These are phyloP conservation scores for Hyles lineata DNA, from an alignment of 2,888 invertebrate genomes.

Conservation along the genomic window DNA sequence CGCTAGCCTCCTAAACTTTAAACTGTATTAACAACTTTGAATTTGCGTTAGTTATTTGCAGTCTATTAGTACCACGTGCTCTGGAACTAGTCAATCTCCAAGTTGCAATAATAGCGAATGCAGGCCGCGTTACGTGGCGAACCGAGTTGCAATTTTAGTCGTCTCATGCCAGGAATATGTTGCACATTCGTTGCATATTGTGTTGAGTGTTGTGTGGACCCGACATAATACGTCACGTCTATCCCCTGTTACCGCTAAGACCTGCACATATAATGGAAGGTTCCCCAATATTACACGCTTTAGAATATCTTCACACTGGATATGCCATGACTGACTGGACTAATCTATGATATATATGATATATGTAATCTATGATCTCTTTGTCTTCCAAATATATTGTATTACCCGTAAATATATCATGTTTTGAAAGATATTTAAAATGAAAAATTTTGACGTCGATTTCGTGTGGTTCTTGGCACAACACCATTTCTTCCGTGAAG, in stretches of 20 bases:
- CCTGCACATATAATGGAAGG: conserved; percentile 57
- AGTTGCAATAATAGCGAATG: conserved; percentile 12
- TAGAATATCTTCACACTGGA: conserved; percentile 49
- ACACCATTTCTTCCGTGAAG: too few species aligned
- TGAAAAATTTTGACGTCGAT: too few species aligned
- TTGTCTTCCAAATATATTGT: too few species aligned
- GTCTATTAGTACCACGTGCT: conserved; percentile 35
- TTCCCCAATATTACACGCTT: conserved; percentile 56
- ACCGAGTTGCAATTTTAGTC: neutral
- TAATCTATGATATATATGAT: too few species aligned
- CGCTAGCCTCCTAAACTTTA: conserved; percentile 12
- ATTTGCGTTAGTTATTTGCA: conserved; percentile 32
- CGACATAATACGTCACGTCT: conserved; percentile 67
- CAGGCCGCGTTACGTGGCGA: neutral
- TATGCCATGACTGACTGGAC: conserved; percentile 37
- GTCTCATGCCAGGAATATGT: conserved; percentile 38
- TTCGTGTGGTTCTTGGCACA: too few species aligned
- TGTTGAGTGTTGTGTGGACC: conserved; percentile 55
- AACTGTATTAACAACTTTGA: conserved; percentile 10
- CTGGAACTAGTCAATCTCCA: conserved; percentile 24
- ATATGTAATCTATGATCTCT: too few species aligned
- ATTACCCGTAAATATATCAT: too few species aligned
- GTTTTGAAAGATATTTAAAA: too few species aligned
- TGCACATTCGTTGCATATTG: conserved; percentile 65
- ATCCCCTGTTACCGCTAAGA: conserved; percentile 52